These are phyloP conservation scores for Trinorchestia longiramus DNA, from an alignment of 1,140 invertebrate species.

Conservation along the genomic window DNA sequence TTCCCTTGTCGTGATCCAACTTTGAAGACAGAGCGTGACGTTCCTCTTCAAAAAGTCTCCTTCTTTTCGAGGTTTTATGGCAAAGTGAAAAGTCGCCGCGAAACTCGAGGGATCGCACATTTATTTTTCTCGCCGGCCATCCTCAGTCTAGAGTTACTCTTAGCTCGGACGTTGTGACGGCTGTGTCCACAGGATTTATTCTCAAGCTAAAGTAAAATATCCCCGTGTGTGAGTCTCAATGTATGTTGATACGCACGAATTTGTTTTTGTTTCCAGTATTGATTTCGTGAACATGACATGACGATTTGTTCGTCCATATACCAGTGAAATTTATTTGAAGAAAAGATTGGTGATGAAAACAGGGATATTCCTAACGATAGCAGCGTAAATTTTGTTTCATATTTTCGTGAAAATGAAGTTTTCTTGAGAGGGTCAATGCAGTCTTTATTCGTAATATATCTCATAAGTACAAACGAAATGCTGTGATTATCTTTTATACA, in stretches of 20 bases:
- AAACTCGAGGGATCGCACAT: neutral
- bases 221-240: neutral
- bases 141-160: conserved; percentile 15
- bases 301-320: neutral
- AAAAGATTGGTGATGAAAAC: neutral
- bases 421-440: neutral
- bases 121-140: neutral
- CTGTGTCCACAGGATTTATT: neutral
- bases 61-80: neutral
- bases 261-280: neutral
- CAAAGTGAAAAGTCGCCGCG: neutral
- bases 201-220: neutral
- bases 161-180: neutral
- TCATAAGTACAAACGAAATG: neutral
- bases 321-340: neutral
- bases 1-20: neutral
- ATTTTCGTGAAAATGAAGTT: neutral
- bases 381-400: neutral
- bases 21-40: neutral
- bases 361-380: neutral
- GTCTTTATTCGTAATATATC: neutral
- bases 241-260: neutral
- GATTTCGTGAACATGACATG: neutral
- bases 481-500: neutral
- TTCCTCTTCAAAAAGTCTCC: neutral